phyloP scores from a whole-genome alignment of 2,888 invertebrate species.

The Xanthia icteritia region DNA sequence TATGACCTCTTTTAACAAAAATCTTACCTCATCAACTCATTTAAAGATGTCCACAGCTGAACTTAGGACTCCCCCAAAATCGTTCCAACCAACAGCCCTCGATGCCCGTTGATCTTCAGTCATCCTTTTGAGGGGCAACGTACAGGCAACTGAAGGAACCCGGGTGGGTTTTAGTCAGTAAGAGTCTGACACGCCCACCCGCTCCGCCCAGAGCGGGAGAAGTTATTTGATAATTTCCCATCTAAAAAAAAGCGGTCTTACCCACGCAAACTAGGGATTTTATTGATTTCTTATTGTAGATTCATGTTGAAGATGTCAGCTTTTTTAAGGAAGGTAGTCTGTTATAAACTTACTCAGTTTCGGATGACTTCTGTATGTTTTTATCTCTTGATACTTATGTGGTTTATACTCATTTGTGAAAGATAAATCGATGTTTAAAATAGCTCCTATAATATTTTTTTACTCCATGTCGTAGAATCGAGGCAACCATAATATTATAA shows the following conservation, averaged over 20 bases:
- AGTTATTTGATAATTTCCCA: too few relatives aligned
- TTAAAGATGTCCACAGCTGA: not conserved
- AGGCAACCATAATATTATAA: constrained; percentile 19
- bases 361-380: constrained; percentile 26
- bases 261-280: not conserved
- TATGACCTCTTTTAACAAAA: not conserved
- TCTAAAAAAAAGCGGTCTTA: too few relatives aligned
- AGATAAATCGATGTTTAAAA: constrained; percentile 29
- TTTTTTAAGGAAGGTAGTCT: not conserved
- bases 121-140: not conserved
- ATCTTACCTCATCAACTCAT: not conserved
- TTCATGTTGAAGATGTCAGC: constrained; percentile 2
- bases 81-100: not conserved
- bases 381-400: constrained; percentile 37
- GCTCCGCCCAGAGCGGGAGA: too few relatives aligned
- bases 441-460: constrained; percentile 44
- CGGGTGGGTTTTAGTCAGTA: too few relatives aligned
- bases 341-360: constrained; percentile 40
- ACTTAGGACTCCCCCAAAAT: not conserved
- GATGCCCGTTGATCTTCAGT: not conserved
- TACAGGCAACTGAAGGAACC: too few relatives aligned
- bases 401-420: constrained; percentile 56
- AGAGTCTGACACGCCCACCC: too few relatives aligned
- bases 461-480: constrained; percentile 18
- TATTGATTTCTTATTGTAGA: not conserved